Base-by-base conservation (phyloP, 2,888 invertebrate species). In the Rhagonycha fulva region DNA sequence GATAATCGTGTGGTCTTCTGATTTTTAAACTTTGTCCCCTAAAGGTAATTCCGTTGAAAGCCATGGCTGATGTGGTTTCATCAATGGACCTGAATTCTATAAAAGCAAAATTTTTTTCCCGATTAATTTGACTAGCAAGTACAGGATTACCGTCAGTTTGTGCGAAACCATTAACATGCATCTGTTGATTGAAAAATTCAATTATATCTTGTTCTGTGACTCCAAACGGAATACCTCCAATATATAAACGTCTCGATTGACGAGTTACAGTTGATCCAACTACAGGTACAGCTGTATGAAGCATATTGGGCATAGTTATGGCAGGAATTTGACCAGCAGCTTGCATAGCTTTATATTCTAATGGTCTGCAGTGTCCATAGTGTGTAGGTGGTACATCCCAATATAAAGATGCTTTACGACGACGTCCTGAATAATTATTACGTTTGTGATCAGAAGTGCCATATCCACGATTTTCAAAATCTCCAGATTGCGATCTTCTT, bases 61-160 rank as follows among this genome's bases (percentile, higher is more conserved):
- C 98, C 98, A 99, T 98, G 2, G 98, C 98, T 87, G 98, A 98
- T 62, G 99, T 98, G 5, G 98, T 98, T 89, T 99, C 99, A 90
- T 99, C 99, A 86, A 98, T 98, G 14, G 99, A 99, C 84, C 98
- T 90, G 89, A 98, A 97, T 91, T 98, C 98, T 83, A 99, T 92
- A 90, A 99, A 99, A 85, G 99, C 99, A 91, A 99, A 99, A 89
- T 99, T 99, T 89, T 99, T 99, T 89, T 99, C 99, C 88, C 98
- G 92, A 90, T 99, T 99, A 77, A 99, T 98, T 88, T 99, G 99
- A 87, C 98, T 98, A 12, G 98, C 98, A 70, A 99, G 91, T 66
- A 99, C 97, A 12, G 99, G 98, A 89, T 98, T 98, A 71, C 99
- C 99, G 71, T 98, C 98, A 1, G 98, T 98, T 89, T 99, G 98